These are phyloP conservation scores for Montifringilla adamsi DNA, from an alignment of 2,113 vertebrate species.

Conservation along the genomic window DNA sequence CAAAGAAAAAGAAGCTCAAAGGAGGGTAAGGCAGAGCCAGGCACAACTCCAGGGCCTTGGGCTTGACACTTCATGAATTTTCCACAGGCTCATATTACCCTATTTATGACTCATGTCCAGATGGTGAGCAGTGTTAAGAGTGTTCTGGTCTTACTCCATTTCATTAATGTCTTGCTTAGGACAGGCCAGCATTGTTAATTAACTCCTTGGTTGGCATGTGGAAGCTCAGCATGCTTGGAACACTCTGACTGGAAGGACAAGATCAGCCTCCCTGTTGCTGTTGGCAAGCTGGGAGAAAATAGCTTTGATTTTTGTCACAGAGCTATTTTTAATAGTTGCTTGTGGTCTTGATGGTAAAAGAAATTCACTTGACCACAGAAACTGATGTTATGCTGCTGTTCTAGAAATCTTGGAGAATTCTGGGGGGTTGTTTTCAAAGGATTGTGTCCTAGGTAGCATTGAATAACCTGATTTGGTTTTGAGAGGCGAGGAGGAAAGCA, in stretches of 20 bases:
- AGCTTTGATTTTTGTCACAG: background rate
- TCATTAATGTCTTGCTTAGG: background rate
- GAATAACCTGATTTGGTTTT: background rate
- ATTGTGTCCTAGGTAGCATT: background rate
- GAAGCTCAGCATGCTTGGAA: background rate
- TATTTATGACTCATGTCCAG: background rate
- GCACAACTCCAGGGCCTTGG: background rate
- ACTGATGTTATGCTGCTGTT: background rate
- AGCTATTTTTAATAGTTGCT: background rate
- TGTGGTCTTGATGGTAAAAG: background rate
- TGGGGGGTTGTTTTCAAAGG: background rate
- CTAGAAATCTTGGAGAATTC: background rate
- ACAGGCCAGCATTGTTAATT: background rate
- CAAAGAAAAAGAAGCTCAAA: conserved; percentile 93
- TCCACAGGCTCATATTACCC: background rate
- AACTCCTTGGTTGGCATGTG: background rate
- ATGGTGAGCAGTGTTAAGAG: accelerated
- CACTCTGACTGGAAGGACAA: background rate
- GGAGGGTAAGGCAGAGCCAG: conserved; percentile 77
- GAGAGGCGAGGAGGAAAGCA: background rate
- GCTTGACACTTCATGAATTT: background rate
- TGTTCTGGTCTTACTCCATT: background rate
- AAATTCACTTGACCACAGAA: background rate
- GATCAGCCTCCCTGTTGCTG: background rate
- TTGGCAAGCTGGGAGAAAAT: background rate